These are phyloP conservation scores for Actinostola sp. DNA, from an alignment of 92 coral and sea anemone genomes.

Conservation along the genomic window DNA sequence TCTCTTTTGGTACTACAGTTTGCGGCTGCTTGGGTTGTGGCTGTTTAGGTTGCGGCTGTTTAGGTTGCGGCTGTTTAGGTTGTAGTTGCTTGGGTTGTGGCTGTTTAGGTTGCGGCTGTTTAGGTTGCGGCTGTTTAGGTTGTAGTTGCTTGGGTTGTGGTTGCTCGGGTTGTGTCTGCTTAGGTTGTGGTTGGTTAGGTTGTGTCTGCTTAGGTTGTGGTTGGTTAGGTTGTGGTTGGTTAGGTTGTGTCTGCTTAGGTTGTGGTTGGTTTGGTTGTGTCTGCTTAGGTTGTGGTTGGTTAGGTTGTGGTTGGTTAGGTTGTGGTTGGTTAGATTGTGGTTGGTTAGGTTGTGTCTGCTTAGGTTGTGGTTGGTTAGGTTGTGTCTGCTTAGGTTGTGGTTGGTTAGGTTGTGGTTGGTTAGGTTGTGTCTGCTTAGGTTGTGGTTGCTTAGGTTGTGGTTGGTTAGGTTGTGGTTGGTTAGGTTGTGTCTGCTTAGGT, in stretches of 20 bases:
- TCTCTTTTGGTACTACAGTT: neutral
- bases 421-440: too few species aligned
- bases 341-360: too few species aligned
- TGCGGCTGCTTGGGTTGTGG: neutral
- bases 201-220: too few species aligned
- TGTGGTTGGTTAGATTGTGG: neutral
- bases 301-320: neutral
- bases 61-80: constrained; percentile 11
- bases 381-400: constrained; percentile 15
- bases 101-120: constrained; percentile 4
- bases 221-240: too few species aligned
- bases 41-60: neutral
- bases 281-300: constrained; percentile 3
- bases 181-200: too few species aligned
- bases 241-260: too few species aligned
- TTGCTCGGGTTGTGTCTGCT: too few species aligned
- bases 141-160: too few species aligned
- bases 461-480: constrained; percentile 15
- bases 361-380: constrained; percentile 20
- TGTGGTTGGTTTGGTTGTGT: too few species aligned
- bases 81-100: neutral
- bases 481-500: neutral
- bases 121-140: too few species aligned
- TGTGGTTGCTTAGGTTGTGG: too few species aligned
- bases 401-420: constrained; percentile 4